A percentile compares a stretch with the other conserved stretches of the same genome.
These are phyloP conservation scores for Lasioglossum morio DNA, from an alignment of 2,888 invertebrate genomes.

Conservation along the genomic window DNA sequence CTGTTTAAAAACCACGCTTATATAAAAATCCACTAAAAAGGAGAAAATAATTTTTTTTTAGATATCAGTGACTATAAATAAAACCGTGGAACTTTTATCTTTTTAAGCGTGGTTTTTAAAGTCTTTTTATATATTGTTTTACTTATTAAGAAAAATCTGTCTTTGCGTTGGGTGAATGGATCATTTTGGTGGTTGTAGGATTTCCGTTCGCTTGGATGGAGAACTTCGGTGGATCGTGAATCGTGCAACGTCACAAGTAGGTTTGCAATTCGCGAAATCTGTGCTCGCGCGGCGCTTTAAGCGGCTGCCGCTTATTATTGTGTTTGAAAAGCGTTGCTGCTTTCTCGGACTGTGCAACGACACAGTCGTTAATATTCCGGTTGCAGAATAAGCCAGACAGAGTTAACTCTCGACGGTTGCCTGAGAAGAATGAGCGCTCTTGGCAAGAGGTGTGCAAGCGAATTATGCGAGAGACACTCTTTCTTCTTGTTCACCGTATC, in stretches of 20 bases:
- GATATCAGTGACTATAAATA: too few species aligned
- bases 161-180: too few species aligned
- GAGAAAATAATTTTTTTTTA: too few species aligned
- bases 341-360: constrained; percentile 30
- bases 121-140: too few species aligned
- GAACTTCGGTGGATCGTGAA: not conserved
- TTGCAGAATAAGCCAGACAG: constrained; percentile 57
- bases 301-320: constrained; percentile 21
- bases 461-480: constrained; percentile 49
- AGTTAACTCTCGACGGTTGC: constrained; percentile 59
- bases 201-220: not conserved
- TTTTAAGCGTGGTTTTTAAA: too few species aligned
- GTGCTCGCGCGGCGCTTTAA: constrained; percentile 19
- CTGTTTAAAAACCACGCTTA: too few species aligned
- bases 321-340: constrained; percentile 26
- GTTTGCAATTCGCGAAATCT: not conserved
- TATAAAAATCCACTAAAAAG: too few species aligned
- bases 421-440: constrained; percentile 51
- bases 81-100: too few species aligned
- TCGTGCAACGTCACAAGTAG: not conserved
- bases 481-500: constrained; percentile 22
- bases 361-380: constrained; percentile 55
- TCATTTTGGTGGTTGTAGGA: not conserved
- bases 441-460: constrained; percentile 54
- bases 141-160: too few species aligned